phyloP scores from a whole-genome alignment of 1,140 invertebrate species.

The Bombus waltoni region DNA sequence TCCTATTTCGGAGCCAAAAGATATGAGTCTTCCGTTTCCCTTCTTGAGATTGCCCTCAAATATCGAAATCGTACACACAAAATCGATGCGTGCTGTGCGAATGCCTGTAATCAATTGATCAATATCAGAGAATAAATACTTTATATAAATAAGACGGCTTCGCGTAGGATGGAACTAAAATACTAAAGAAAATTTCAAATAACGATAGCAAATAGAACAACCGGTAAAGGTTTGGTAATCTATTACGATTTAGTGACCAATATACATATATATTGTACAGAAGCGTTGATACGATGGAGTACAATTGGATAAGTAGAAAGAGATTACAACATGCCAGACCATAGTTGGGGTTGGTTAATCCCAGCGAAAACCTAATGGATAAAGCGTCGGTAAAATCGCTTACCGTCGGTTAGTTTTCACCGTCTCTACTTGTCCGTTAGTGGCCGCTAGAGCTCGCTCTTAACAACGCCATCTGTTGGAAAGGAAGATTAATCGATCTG shows the following conservation, averaged over 20 bases:
- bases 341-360: constrained; percentile 11
- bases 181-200: background rate
- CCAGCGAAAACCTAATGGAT: background rate
- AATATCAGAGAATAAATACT: background rate
- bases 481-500: constrained; percentile 59
- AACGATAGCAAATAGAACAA: background rate
- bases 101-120: background rate
- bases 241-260: background rate
- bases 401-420: constrained; percentile 60
- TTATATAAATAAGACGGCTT: too few relatives aligned
- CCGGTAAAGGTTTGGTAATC: background rate
- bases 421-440: background rate
- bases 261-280: background rate
- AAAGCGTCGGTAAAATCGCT: constrained; percentile 60
- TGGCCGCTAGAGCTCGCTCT: constrained; percentile 15
- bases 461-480: constrained; percentile 64
- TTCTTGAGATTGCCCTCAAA: background rate
- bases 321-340: background rate
- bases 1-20: constrained; percentile 36
- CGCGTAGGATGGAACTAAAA: too few relatives aligned
- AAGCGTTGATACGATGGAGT: background rate
- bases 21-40: background rate
- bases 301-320: constrained; percentile 7
- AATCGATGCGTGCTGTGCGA: background rate
- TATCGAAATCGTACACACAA: background rate